These are phyloP conservation scores for Verasper variegatus DNA, from an alignment of 2,113 vertebrate species.

Conservation along the genomic window DNA sequence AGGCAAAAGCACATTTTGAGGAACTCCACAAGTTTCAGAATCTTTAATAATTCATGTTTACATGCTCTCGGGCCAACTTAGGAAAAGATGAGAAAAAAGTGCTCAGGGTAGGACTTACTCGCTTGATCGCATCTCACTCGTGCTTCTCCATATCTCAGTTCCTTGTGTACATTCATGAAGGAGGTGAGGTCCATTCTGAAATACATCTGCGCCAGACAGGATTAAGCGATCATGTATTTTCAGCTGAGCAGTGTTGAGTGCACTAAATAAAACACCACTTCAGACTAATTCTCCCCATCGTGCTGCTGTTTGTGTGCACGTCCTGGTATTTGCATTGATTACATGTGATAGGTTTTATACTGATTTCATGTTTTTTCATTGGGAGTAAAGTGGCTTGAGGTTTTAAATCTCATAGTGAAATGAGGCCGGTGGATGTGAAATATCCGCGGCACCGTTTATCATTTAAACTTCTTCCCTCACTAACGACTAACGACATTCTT, in stretches of 20 bases:
- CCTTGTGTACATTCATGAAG: background rate
- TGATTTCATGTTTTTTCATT: constrained; percentile 27
- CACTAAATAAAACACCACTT: constrained; percentile 16
- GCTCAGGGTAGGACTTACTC: constrained; percentile 1
- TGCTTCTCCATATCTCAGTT: background rate
- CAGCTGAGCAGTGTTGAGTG: background rate
- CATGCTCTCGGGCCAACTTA: constrained; percentile 35
- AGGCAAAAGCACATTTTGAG: constrained; percentile 24
- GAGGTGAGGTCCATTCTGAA: background rate
- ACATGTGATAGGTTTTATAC: constrained; percentile 13
- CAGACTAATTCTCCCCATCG: background rate
- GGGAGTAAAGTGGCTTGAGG: constrained; percentile 23
- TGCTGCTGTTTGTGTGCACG: too few relatives aligned
- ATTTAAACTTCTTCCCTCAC: constrained; percentile 66
- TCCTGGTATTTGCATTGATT: constrained; percentile 25
- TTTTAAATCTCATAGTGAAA: constrained; percentile 8
- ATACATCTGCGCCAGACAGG: background rate
- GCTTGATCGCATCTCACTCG: constrained; percentile 1
- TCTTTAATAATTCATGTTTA: constrained; percentile 51
- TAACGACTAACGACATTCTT: constrained; percentile 65
- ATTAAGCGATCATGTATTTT: background rate
- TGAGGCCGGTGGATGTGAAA: constrained; percentile 45
- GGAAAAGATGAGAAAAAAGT: constrained; percentile 23
- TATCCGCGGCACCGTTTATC: constrained; percentile 60
- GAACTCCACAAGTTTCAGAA: constrained; percentile 31